Conservation (phyloP, 1,140 invertebrate genomes). For the Venustaconcha ellipsiformis region DNA sequence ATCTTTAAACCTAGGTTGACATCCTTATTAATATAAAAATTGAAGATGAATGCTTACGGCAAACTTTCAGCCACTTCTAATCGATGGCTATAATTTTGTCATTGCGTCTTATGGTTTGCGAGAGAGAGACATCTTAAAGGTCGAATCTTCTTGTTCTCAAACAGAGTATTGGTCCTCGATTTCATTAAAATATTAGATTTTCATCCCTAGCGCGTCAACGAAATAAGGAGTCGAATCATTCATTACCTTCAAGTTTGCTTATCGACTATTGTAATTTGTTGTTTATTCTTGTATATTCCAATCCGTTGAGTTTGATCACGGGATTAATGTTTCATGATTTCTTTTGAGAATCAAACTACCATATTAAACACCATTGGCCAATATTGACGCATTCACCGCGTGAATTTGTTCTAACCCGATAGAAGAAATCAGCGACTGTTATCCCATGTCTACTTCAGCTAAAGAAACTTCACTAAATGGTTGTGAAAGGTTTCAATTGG, state of each 20-base stretch:
- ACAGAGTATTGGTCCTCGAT: too few species aligned
- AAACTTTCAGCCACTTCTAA: not conserved
- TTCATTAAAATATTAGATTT: not conserved
- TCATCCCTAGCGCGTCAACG: not conserved
- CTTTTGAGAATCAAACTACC: not conserved
- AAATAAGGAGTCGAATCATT: conserved; percentile 4
- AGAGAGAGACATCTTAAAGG: conserved; percentile 6
- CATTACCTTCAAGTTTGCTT: not conserved
- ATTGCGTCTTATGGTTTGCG: not conserved
- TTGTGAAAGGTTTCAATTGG: not conserved
- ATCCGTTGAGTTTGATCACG: not conserved
- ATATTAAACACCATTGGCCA: not conserved
- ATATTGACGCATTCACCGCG: conserved; percentile 6
- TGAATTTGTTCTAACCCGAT: not conserved
- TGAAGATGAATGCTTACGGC: not conserved
- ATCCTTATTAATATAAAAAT: not conserved
- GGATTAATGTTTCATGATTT: not conserved
- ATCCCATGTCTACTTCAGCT: not conserved
- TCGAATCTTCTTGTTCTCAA: not conserved
- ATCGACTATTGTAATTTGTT: not conserved
- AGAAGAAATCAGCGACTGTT: not conserved
- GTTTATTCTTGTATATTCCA: not conserved
- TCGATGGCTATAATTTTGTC: not conserved
- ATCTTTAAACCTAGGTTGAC: not conserved
- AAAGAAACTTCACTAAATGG: not conserved